phyloP scores from a whole-genome alignment of 2,888 invertebrate genomes.

The Tethea ocularis region DNA sequence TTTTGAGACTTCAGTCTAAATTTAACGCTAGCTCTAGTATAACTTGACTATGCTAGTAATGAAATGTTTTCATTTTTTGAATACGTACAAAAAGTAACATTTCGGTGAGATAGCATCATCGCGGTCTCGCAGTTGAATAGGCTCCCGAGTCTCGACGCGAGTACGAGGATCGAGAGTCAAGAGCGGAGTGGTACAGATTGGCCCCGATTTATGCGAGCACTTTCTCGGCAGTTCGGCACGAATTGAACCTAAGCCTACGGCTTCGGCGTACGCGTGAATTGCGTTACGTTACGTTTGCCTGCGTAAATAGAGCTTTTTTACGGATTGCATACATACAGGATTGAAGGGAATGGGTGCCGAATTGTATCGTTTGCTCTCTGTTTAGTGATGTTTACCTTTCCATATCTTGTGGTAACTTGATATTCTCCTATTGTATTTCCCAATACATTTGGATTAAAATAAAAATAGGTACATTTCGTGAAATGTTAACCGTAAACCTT shows the following conservation, averaged over 20 bases:
- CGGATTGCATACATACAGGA: conserved; percentile 47
- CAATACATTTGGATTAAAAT: too few relatives aligned
- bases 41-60: too few relatives aligned
- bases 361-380: conserved; percentile 40
- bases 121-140: conserved; percentile 14
- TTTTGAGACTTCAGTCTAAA: too few relatives aligned
- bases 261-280: conserved; percentile 18
- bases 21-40: too few relatives aligned
- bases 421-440: too few relatives aligned
- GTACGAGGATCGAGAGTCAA: conserved; percentile 17
- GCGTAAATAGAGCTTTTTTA: conserved; percentile 20
- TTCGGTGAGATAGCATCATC: conserved; percentile 10
- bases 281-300: conserved; percentile 25
- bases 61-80: too few relatives aligned
- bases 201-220: conserved; percentile 49
- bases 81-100: neutral
- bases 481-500: too few relatives aligned
- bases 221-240: conserved; percentile 33
- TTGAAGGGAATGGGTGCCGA: conserved; percentile 40
- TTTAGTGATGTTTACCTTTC: conserved; percentile 32
- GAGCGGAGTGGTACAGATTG: conserved; percentile 47
- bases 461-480: too few relatives aligned
- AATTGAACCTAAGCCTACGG: conserved; percentile 14
- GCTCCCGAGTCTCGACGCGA: conserved; percentile 18
- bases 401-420: neutral